Evolutionary conservation across 2,888 invertebrate species (phyloP).

Genomic region (Drosophila borealis): DNA sequence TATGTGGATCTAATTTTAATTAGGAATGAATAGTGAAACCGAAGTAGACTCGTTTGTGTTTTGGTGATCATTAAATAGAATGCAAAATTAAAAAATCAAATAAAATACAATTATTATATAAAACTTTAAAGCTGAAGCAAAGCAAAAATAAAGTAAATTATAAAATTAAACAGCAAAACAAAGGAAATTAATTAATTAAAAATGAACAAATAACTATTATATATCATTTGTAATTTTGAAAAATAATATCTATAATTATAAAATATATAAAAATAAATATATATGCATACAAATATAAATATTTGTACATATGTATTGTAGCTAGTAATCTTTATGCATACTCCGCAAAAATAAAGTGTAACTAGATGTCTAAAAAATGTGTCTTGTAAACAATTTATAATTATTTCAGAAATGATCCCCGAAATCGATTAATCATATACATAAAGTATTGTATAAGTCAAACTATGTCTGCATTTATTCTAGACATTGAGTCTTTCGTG

Average conservation of each 20-base stretch:
- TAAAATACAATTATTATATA: background rate
- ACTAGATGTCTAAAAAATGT: background rate
- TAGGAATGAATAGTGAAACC: conserved; percentile 6
- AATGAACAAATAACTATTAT: background rate
- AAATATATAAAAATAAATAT: no score
- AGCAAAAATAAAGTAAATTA: background rate
- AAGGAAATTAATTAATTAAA: background rate
- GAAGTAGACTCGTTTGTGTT: no score
- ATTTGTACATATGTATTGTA: background rate
- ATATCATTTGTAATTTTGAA: background rate
- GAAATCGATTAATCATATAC: no score
- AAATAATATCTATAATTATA: no score
- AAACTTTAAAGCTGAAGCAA: background rate
- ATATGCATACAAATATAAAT: background rate
- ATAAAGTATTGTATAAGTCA: no score
- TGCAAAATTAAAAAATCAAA: background rate
- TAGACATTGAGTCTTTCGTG: background rate
- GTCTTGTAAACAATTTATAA: background rate
- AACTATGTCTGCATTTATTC: no score
- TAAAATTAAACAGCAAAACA: background rate
- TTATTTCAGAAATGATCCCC: background rate
- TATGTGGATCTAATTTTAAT: conserved; percentile 35
- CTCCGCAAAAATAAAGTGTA: conserved; percentile 10
- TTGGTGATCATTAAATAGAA: no score
- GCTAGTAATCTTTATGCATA: conserved; percentile 1